Evolutionary conservation across 30 jellyfish, hydroid and myxozoan genomes (phyloP).

Genomic region (Chrysaora quinquecirrha): DNA sequence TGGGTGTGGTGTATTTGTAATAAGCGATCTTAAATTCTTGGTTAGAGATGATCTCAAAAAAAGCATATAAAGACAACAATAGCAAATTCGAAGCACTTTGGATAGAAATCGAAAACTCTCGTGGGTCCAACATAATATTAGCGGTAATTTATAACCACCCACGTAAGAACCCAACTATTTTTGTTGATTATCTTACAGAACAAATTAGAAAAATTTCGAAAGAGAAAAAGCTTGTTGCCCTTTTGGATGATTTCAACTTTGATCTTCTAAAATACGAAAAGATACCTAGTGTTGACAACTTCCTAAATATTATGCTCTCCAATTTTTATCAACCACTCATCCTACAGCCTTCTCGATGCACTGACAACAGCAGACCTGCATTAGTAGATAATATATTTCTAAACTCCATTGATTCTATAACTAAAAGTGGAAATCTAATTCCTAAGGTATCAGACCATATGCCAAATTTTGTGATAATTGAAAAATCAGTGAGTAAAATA

Average conservation of each 20-base stretch:
- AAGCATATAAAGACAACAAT: not conserved
- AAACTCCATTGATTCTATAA: not conserved
- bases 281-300: not conserved
- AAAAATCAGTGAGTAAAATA: not conserved
- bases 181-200: not conserved
- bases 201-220: not conserved
- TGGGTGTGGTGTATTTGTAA: not conserved
- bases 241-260: not conserved
- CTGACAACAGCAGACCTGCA: not conserved
- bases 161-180: not conserved
- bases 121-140: not conserved
- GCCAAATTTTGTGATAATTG: not conserved
- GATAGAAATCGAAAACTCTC: not conserved
- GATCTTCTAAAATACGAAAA: slow-evolving; percentile 2
- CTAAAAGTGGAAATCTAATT: not conserved
- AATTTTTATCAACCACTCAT: not conserved
- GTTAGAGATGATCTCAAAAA: not conserved
- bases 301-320: not conserved
- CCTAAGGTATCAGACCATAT: not conserved
- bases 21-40: not conserved
- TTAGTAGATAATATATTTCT: not conserved
- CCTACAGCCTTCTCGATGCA: not conserved
- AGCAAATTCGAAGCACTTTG: not conserved
- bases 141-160: not conserved
- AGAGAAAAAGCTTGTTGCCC: not conserved